Evolutionary conservation across 2,888 invertebrate species (phyloP).

Genomic region (Acrobasis repandana): DNA sequence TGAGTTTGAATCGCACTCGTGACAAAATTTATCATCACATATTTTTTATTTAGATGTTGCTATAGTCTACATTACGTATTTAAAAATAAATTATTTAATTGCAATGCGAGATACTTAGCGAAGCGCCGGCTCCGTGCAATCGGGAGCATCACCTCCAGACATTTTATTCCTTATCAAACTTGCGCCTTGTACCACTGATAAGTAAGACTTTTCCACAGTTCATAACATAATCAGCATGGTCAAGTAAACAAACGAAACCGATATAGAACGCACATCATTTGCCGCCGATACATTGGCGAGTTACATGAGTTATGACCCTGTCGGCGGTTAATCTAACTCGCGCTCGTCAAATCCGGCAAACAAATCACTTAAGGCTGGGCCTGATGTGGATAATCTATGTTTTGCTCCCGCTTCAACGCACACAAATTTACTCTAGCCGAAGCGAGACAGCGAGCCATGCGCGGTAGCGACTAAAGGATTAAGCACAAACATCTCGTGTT

Average conservation of each 20-base stretch:
- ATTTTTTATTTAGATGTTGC: too few species aligned
- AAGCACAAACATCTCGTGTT: too few species aligned
- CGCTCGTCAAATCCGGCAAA: slow-evolving; percentile 15
- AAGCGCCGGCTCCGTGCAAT: slow-evolving; percentile 31
- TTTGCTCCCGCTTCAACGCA: too few species aligned
- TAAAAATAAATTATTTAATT: neutral
- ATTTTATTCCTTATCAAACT: slow-evolving; percentile 67
- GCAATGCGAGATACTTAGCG: neutral
- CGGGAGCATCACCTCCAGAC: slow-evolving; percentile 68
- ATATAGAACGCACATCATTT: slow-evolving; percentile 35
- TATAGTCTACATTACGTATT: too few species aligned
- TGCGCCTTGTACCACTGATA: slow-evolving; percentile 62
- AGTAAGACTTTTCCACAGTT: slow-evolving; percentile 52
- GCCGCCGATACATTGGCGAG: slow-evolving; percentile 19
- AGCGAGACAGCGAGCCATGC: too few species aligned
- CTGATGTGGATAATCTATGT: too few species aligned
- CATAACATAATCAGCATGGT: slow-evolving; percentile 44
- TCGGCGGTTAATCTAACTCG: slow-evolving; percentile 29
- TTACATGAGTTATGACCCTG: slow-evolving; percentile 30
- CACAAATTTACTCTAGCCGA: too few species aligned
- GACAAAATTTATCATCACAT: too few species aligned
- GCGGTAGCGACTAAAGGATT: too few species aligned
- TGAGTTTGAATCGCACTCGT: too few species aligned
- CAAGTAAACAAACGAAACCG: slow-evolving; percentile 39
- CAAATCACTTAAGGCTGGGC: slow-evolving; percentile 4